Evolutionary conservation across 2,797 vertebrate species (phyloP), one percentile per base, ranked within the genome.

Genomic region (Sphenopsis melanotis): DNA sequence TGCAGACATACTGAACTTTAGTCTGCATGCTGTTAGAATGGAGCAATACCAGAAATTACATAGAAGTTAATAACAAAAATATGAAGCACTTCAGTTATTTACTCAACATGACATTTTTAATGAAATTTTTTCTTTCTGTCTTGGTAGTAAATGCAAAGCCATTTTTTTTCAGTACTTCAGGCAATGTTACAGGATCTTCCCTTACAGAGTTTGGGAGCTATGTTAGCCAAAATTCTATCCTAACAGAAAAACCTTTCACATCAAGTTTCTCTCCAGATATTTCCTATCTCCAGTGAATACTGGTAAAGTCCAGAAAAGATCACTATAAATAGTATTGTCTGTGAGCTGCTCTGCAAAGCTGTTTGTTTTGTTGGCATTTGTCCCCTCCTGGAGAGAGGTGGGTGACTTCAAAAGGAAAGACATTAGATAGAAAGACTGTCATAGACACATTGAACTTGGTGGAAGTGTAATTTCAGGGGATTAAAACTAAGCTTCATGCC

Each of bases 1-100:
- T 61, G 56, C 89, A 93, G 90, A 85, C 87, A 87, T 37, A 72
- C 80, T 90, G 78, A 90, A 93, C 52, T 77, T 63, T 44, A 80
- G 79, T 37, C 90, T 90, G 84, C 30, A 41, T 46, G 49, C 72
- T 65, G 57, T 87, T 90, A 76, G 72, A 68, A 72, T 24, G 30
- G 76, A 57, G 64, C 60, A 77, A 52, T 26, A 89, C 41, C 49
- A 92, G 46, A 90, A 92, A 84, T 30, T 4, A 44, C 34, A 78
- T 44, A 61, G 72, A 83, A 0, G 1, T 52, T 69, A 70, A 84
- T 22, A 50, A 34, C 37, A 87, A 57, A 74, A 88, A 89, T 50
- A 82, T 27, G 21, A 86, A 95, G 50, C 56, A 39, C 32, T 81
- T 66, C 22, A 49, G 27, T 76, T 74, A 71, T 80, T 89, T 78